Conservation (phyloP, 2,797 vertebrate genomes). For the Sebastes oblongus region DNA sequence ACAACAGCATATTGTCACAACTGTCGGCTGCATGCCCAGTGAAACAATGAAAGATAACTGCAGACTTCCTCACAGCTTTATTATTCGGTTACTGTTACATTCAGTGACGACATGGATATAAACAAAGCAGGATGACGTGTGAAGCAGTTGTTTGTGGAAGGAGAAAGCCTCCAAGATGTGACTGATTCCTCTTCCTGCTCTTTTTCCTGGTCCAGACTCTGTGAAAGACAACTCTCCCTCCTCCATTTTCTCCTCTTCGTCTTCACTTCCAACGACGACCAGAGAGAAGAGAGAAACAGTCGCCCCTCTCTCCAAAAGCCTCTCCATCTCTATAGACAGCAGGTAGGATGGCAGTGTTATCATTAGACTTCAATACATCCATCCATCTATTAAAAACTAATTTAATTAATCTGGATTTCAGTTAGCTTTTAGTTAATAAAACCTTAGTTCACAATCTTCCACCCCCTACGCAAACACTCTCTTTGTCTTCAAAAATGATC, state of each 20-base stretch:
- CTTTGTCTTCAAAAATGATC: background rate
- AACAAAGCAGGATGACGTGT: conserved; percentile 16
- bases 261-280: conserved; percentile 72
- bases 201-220: conserved; percentile 71
- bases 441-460: background rate
- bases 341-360: conserved; percentile 59
- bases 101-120: background rate
- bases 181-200: conserved; percentile 23
- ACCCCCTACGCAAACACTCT: background rate
- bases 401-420: background rate
- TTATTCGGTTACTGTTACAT: conserved; percentile 1
- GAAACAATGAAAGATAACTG: conserved; percentile 14
- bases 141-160: conserved; percentile 16
- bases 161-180: conserved; percentile 3
- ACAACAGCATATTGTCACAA: conserved; percentile 4
- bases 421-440: background rate
- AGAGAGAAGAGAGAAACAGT: conserved; percentile 82
- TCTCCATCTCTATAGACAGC: conserved; percentile 86
- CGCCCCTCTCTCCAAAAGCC: conserved; percentile 80
- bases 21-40: conserved; percentile 1
- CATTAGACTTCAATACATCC: background rate
- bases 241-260: conserved; percentile 75
- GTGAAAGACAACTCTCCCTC: conserved; percentile 76
- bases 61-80: conserved; percentile 18
- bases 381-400: background rate